phyloP scores from a whole-genome alignment of 1,140 invertebrate species.

The Meloidogyne floridensis region DNA sequence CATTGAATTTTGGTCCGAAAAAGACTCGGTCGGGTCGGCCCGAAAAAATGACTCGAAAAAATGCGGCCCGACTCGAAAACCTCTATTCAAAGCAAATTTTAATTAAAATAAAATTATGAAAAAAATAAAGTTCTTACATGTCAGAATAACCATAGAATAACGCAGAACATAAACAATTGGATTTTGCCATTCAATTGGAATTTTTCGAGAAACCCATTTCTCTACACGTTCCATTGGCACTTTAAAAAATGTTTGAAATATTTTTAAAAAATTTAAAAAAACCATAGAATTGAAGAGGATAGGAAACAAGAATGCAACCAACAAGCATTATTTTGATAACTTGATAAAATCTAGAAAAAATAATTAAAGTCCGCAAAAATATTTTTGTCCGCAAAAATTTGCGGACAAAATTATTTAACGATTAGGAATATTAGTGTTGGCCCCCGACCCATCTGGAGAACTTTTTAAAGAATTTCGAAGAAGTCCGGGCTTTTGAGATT shows the following conservation, averaged over 20 bases:
- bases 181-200: constrained; percentile 51
- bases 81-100: background rate
- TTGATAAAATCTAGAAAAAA: constrained; percentile 55
- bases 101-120: background rate
- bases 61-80: too few relatives aligned
- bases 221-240: constrained; percentile 61
- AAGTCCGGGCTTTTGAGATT: too few relatives aligned
- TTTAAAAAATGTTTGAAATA: constrained; percentile 10
- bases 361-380: background rate
- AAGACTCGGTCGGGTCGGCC: too few relatives aligned
- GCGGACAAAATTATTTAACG: background rate
- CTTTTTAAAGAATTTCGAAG: too few relatives aligned
- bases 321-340: constrained; percentile 61
- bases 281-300: constrained; percentile 58
- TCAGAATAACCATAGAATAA: constrained; percentile 53
- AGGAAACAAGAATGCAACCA: constrained; percentile 58
- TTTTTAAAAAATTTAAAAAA: background rate
- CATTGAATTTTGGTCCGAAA: too few relatives aligned
- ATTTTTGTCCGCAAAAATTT: constrained; percentile 3
- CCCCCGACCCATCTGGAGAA: too few relatives aligned
- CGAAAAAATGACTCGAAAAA: too few relatives aligned
- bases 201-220: constrained; percentile 62
- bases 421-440: too few relatives aligned
- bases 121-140: constrained; percentile 43
- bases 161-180: constrained; percentile 53